Conservation (phyloP, 1,140 invertebrate genomes). For the Zaprionus ornatus region DNA sequence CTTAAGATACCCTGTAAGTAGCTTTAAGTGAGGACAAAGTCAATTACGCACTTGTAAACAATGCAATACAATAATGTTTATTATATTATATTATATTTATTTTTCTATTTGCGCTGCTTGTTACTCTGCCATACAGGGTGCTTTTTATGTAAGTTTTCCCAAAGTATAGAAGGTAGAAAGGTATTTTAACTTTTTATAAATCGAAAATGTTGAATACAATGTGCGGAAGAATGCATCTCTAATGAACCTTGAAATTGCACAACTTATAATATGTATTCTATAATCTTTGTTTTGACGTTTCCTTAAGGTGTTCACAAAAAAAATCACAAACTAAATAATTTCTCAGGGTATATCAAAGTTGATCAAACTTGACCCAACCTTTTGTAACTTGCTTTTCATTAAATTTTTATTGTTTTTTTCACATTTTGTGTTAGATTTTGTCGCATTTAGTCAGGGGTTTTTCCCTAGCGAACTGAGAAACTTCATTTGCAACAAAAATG, state of each 20-base stretch:
- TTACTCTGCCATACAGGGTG: neutral
- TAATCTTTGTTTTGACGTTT: neutral
- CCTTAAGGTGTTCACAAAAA: neutral
- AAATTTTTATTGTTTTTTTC: constrained; percentile 8
- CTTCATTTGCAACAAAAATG: constrained; percentile 55
- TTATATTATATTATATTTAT: neutral
- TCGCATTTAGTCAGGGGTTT: constrained; percentile 35
- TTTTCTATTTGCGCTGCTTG: neutral
- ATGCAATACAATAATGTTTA: neutral
- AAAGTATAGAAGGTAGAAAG: no score
- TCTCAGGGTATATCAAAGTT: neutral
- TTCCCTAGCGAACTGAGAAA: constrained; percentile 42
- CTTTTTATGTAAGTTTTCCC: neutral
- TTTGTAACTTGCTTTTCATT: neutral
- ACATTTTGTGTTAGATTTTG: constrained; percentile 5
- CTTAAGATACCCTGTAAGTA: no score
- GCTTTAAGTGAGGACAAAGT: neutral
- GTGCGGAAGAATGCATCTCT: no score
- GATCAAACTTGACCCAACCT: neutral
- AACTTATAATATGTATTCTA: no score
- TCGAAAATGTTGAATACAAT: no score
- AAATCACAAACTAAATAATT: no score
- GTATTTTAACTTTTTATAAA: no score
- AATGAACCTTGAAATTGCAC: no score
- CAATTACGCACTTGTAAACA: neutral